These are phyloP conservation scores for Drosophila birchii DNA, from an alignment of 2,888 invertebrate genomes.

Conservation along the genomic window DNA sequence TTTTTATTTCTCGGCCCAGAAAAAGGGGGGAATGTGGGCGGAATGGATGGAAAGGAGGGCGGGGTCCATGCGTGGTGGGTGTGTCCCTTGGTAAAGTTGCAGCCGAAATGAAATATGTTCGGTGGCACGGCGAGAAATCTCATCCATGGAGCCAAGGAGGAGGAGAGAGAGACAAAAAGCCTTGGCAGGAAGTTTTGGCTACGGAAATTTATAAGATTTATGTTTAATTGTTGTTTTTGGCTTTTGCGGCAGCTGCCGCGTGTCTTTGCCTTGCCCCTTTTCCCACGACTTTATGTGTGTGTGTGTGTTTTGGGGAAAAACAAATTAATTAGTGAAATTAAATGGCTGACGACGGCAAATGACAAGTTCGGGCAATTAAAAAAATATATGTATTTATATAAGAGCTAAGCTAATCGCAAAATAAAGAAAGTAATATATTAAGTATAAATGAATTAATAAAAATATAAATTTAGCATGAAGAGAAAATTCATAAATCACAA, in stretches of 20 bases:
- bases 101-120: constrained; percentile 77
- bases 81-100: constrained; percentile 70
- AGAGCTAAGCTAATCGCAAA: not conserved
- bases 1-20: constrained; percentile 47
- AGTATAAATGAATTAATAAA: not conserved
- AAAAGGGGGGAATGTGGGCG: constrained; percentile 1
- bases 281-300: constrained; percentile 11
- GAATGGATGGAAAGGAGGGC: constrained; percentile 24
- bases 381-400: constrained; percentile 31
- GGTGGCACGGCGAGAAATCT: constrained; percentile 73
- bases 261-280: constrained; percentile 26
- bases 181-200: constrained; percentile 77
- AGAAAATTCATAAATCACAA: not conserved
- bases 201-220: constrained; percentile 78
- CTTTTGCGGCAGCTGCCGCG: constrained; percentile 76
- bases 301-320: constrained; percentile 53
- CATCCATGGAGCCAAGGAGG: constrained; percentile 42
- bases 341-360: constrained; percentile 72
- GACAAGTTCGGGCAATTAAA: constrained; percentile 54
- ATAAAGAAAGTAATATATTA: not conserved
- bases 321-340: constrained; percentile 79
- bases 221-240: constrained; percentile 80
- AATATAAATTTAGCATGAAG: not conserved
- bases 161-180: constrained; percentile 60
- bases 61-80: constrained; percentile 60